Base-by-base conservation (phyloP, 2,888 invertebrate genomes). In the Xestia xanthographa region DNA sequence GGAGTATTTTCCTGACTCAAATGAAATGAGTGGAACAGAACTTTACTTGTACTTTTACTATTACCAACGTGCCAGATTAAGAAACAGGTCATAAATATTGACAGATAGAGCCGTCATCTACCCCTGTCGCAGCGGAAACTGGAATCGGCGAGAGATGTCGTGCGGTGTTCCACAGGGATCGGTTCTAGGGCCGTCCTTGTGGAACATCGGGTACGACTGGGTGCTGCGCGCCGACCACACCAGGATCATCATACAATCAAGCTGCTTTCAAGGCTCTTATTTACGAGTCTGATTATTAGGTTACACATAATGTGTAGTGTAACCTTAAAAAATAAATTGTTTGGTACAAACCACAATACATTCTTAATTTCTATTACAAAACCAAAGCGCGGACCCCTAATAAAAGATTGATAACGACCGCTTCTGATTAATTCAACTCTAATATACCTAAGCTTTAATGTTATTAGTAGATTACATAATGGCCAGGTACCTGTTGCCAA, bases 381-480 rank as follows among this genome's bases (percentile, higher is more conserved):
- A 26, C 3, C 4, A 50, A 41, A 56, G n/a, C 12, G 11, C 58
- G 63, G 72, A 58, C 12, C 76, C 63, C 75, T 77, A 74, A 73
- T 77, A 67, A 60, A 76, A 79, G 63, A 85, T 78, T 83, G 86
- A 79, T 79, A 75, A 77, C 77, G 70, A 79, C 79, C 82, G 83
- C 83, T 79, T 77, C 72, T 71, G 77, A 79, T 75, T 80, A 77
- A 85, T 80, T 78, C 63, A 34, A 68, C 17, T 82, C 20, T 85
- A 71, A 78, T 83, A 62, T 66, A 41, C 14, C 38, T n/a, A 73
- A 83, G 79, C 82, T 84, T 83, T 81, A 74, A 79, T 77, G 68
- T 84, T 82, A 82, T 87, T 80, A 84, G 60, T 70, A 77, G 77
- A 82, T 86, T 80, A 85, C 58, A 80, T 82, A 76, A 81, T 83